Base-by-base conservation (phyloP, 2,797 vertebrate species). In the Rhodeus uyekii region DNA sequence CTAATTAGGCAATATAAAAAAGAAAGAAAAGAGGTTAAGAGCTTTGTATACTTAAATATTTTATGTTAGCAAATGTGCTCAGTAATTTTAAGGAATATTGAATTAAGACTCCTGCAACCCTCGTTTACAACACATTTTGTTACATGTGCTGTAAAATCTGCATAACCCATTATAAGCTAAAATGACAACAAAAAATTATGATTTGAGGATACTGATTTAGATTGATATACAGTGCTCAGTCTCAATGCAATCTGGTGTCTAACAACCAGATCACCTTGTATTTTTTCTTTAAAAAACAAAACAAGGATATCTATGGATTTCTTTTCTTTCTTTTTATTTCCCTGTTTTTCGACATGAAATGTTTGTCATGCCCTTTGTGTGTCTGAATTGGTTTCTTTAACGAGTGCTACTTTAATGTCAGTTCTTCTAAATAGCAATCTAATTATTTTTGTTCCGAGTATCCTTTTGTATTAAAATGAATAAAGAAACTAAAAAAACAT, bases 401-500 rank as follows among this genome's bases (percentile, higher is more conserved):
- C 89, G 90, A 91, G 87, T 92, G 90, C 63, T 86, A 84, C 82
- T 83, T 88, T 86, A 91, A 81, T 91, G 86, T 91, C 89, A 85
- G 81, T 89, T 82, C 89, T 89, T 89, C 88, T 83, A 86, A 91
- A 90, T 90, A 90, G 87, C 84, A 82, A 88, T 89, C 83, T 86
- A 83, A 90, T 90, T 90, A 91, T 91, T 91, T 92, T 91, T 91
- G 86, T 86, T 91, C 86, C 82, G 84, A 90, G 78, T 90, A 87
- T 91, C 86, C 84, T 93, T 93, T 94, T 92, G 81, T 93, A 94
- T 92, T 86, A 88, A 92, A 93, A 89, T 85, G 22, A 92, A 92
- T 90, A 90, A 91, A 91, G 80, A 87, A 90, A 90, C 89, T 82
- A 60, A 68, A 78, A 86, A 86, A 76, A 78, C 24, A 72, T 19